These are phyloP conservation scores for Nothoprocta pentlandii DNA, from an alignment of 2,113 vertebrate species.

Conservation along the genomic window DNA sequence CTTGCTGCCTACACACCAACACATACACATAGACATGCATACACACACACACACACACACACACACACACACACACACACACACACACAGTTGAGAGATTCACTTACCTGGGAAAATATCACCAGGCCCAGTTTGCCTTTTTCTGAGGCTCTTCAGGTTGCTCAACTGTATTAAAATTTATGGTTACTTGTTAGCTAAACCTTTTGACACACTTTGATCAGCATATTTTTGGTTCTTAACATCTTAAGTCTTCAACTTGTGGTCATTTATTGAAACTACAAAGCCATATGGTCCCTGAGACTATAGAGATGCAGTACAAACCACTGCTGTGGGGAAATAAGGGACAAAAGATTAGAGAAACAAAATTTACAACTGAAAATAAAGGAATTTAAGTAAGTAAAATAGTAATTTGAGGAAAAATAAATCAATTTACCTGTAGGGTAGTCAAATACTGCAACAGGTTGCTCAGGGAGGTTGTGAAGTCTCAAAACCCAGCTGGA, in stretches of 20 bases:
- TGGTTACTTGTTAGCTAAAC: not conserved
- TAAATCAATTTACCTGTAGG: too few species aligned
- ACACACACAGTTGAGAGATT: not conserved
- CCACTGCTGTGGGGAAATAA: not conserved
- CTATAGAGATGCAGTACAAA: not conserved
- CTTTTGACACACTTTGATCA: rapidly evolving
- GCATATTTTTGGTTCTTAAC: not conserved
- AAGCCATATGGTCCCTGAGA: rapidly evolving
- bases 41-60: too few species aligned
- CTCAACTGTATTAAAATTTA: not conserved
- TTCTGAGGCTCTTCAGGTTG: not conserved
- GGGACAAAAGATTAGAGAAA: not conserved
- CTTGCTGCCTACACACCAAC: not conserved
- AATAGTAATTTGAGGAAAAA: not conserved
- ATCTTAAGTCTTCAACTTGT: not conserved
- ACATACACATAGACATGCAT: too few species aligned
- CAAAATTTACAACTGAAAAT: not conserved
- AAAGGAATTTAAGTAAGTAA: not conserved
- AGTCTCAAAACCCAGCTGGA: not conserved
- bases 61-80: too few species aligned
- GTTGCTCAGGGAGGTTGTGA: not conserved
- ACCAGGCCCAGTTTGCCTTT: not conserved
- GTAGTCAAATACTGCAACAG: not conserved
- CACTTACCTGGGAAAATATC: not conserved
- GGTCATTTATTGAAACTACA: not conserved